Base-by-base conservation (phyloP, 1,140 invertebrate genomes). In the Anthonomus grandis region DNA sequence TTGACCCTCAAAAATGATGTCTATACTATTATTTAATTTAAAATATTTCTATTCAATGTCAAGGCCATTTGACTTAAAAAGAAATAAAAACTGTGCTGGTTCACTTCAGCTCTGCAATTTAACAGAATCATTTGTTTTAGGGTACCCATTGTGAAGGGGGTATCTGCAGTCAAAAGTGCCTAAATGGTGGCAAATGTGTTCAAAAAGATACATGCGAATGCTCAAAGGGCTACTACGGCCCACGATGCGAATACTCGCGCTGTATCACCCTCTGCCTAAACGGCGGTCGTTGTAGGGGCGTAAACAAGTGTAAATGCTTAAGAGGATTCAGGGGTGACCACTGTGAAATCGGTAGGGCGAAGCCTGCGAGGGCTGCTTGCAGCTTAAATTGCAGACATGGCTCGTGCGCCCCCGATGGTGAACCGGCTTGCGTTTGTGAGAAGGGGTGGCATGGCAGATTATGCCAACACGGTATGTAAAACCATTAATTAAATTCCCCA, bases 131-230 rank as follows among this genome's bases (percentile, higher is more conserved):
- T n/a, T n/a, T n/a, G n/a, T 34, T 57, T 48, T 44, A 59, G 52
- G 57, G 45, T 4, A 80, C 79, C 23, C 45, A 58, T 19, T 58
- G 56, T 36, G 56, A 58, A 52, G 41, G 71, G 92, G 91, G 92
- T 65, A 94, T 95, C 70, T 95, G 93, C 72, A 79, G 84, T 27
- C 84, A 93, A 63, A 93, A 93, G 75, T 95, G 93, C 76, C 74
- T 90, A 51, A 95, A 95, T 70, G 91, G 91, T n/a, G 93, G 93
- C 8, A 95, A 95, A 79, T 95, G 93, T 70, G 82, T 94, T 65
- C 90, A 93, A 71, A 95, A 95, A 72, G 91, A 95, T 70, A 91
- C 86, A 6, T 95, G 92, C 68, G 84, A 89, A 64, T 95, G 92
- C 75, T 81, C 90, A 2, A 90, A 89, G 74, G 92, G 92, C 27